These are phyloP conservation scores for Lamellibrachia satsuma DNA, from an alignment of 2,888 invertebrate genomes.

Conservation along the genomic window DNA sequence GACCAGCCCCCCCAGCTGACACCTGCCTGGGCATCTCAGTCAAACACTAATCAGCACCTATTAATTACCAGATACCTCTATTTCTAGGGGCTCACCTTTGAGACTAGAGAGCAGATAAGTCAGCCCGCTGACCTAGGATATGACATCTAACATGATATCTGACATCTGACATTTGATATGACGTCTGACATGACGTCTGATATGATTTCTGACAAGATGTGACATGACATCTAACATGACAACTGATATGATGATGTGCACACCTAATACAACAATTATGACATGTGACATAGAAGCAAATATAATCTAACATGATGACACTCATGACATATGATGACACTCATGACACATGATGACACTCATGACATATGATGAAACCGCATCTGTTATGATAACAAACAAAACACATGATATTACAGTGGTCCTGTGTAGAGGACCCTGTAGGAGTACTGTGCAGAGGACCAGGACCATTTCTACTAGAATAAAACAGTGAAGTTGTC, in stretches of 20 bases:
- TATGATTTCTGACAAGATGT: not conserved
- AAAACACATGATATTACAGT: no score
- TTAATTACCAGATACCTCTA: not conserved
- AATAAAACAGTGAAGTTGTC: no score
- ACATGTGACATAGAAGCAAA: not conserved
- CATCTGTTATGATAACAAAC: no score
- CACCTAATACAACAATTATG: not conserved
- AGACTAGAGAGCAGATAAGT: not conserved
- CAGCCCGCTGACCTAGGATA: not conserved
- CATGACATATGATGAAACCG: no score
- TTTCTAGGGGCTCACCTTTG: not conserved
- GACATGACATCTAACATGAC: not conserved
- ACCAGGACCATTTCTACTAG: no score
- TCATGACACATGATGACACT: not conserved
- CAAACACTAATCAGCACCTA: conserved; percentile 5
- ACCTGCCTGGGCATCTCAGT: not conserved
- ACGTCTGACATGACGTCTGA: not conserved
- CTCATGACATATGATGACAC: not conserved
- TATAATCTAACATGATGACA: not conserved
- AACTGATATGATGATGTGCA: not conserved
- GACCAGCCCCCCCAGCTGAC: not conserved
- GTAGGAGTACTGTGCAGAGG: no score
- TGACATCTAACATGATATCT: conserved; percentile 9
- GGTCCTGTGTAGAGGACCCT: no score
- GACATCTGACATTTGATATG: not conserved